Evolutionary conservation across 2,888 invertebrate genomes (phyloP).

Genomic region (Vesta saturnalis): DNA sequence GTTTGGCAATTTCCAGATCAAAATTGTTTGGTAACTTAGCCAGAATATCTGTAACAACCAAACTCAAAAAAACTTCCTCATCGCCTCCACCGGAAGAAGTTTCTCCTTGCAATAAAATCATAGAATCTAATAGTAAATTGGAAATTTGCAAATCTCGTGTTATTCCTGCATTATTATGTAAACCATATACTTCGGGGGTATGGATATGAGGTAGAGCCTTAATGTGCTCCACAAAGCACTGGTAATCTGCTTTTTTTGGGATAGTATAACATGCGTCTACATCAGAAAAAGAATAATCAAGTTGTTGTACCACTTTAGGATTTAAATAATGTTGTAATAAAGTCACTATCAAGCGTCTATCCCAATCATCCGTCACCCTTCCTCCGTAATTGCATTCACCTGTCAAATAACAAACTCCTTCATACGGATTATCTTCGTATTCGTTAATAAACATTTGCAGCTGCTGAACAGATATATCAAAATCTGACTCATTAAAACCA

Average conservation of each 20-base stretch:
- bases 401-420: conserved; percentile 85
- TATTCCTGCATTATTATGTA: conserved; percentile 92
- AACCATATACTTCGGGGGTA: conserved; percentile 87
- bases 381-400: conserved; percentile 94
- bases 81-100: conserved; percentile 66
- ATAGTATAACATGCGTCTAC: conserved; percentile 66
- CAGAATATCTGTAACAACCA: conserved; percentile 71
- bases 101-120: conserved; percentile 79
- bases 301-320: conserved; percentile 69
- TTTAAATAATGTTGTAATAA: conserved; percentile 81
- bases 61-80: conserved; percentile 75
- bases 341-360: conserved; percentile 80
- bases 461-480: conserved; percentile 83
- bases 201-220: conserved; percentile 77
- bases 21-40: conserved; percentile 66
- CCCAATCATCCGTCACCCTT: conserved; percentile 87
- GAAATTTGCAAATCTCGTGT: conserved; percentile 84
- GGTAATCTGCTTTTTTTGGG: conserved; percentile 77
- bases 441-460: conserved; percentile 85
- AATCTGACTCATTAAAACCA: conserved; percentile 86
- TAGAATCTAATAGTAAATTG: conserved; percentile 74
- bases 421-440: conserved; percentile 80
- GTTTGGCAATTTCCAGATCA: conserved; percentile 74
- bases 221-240: conserved; percentile 80
- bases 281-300: conserved; percentile 69